Conservation (phyloP, 2,888 invertebrate species). For the Folsomia candida region DNA sequence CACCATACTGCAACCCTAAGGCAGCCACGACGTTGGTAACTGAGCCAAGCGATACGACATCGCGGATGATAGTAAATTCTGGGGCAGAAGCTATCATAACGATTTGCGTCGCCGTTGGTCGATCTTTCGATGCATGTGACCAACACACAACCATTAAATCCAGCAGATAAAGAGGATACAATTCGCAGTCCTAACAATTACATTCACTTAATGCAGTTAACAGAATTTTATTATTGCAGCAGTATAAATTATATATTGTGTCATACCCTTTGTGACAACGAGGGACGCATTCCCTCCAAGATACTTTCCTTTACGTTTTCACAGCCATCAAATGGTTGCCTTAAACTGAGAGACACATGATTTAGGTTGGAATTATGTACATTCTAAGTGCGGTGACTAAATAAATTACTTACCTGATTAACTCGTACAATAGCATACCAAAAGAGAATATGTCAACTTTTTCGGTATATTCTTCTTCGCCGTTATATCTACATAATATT, state of each 20-base stretch:
- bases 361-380: background rate
- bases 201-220: background rate
- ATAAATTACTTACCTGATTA: no score
- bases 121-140: conserved; percentile 73
- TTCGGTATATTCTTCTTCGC: conserved; percentile 97
- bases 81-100: conserved; percentile 89
- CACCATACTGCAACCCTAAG: conserved; percentile 57
- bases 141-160: conserved; percentile 96
- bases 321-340: conserved; percentile 93
- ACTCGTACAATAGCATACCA: conserved; percentile 88
- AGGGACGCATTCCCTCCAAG: conserved; percentile 88
- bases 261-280: conserved; percentile 74
- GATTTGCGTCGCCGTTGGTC: conserved; percentile 92
- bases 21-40: conserved; percentile 66
- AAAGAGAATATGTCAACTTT: conserved; percentile 99
- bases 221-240: background rate
- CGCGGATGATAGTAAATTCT: conserved; percentile 84
- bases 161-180: conserved; percentile 81
- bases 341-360: conserved; percentile 79
- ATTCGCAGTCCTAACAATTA: conserved; percentile 52
- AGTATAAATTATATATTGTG: background rate
- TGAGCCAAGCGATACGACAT: conserved; percentile 71
- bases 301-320: conserved; percentile 96
- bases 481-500: no score
- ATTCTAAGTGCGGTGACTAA: no score